Conservation (phyloP, 2,113 vertebrate species). For the Platysternon megacephalum region DNA sequence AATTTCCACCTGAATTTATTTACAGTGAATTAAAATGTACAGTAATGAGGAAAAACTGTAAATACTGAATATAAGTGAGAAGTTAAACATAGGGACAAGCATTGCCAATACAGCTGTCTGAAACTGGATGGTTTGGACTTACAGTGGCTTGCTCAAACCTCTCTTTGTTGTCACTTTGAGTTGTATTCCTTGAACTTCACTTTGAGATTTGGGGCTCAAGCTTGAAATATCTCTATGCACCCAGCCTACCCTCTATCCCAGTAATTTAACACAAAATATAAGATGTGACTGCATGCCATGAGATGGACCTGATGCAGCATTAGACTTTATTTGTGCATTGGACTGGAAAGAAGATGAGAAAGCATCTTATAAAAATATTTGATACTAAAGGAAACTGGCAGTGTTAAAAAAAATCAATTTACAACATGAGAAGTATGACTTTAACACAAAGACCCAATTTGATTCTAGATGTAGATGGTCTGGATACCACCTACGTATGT, state of each 20-base stretch:
- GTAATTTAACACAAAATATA: conserved; percentile 42
- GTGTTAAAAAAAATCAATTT: conserved; percentile 2
- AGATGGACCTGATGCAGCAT: background rate
- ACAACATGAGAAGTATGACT: background rate
- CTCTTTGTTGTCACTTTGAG: conserved; percentile 3
- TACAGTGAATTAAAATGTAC: background rate
- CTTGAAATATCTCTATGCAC: conserved; percentile 40
- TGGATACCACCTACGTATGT: background rate
- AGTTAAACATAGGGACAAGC: background rate
- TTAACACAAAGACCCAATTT: conserved; percentile 4
- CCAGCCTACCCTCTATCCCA: background rate
- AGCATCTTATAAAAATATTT: background rate
- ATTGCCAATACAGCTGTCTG: background rate
- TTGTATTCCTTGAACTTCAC: conserved; percentile 28
- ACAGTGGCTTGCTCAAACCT: background rate
- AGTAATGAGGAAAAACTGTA: background rate
- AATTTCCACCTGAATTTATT: background rate
- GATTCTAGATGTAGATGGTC: background rate
- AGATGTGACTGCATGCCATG: conserved; percentile 4
- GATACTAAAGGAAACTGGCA: background rate
- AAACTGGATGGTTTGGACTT: background rate
- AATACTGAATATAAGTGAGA: background rate
- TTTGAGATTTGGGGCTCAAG: background rate
- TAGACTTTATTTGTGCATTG: conserved; percentile 38
- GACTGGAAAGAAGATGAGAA: conserved; percentile 4